Evolutionary conservation across 30 jellyfish, hydroid and myxozoan genomes (phyloP).

Genomic region (Catostylus mosaicus): DNA sequence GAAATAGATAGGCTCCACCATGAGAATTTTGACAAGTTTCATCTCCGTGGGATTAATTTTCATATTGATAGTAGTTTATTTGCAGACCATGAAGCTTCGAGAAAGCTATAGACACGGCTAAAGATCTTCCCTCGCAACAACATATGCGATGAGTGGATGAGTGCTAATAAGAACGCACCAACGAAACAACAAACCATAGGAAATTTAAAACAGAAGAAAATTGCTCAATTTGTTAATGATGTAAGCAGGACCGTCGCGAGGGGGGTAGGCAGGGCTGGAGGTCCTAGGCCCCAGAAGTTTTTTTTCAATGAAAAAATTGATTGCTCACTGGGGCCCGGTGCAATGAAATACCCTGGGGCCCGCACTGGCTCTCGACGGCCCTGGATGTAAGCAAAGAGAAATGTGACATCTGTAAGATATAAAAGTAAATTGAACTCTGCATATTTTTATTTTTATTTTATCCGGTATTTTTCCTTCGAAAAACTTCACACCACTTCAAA

Average conservation of each 20-base stretch:
- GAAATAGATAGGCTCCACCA: slow-evolving; percentile 18
- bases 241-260: too few relatives aligned
- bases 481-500: neutral
- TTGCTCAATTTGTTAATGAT: neutral
- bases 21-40: slow-evolving; percentile 51
- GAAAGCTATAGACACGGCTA: neutral
- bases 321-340: too few relatives aligned
- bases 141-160: neutral
- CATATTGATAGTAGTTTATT: slow-evolving; percentile 32
- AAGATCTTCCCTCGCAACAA: neutral
- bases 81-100: neutral
- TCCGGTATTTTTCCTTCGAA: neutral
- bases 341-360: too few relatives aligned
- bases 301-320: too few relatives aligned
- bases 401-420: neutral
- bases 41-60: slow-evolving; percentile 46
- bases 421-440: neutral
- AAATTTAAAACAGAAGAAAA: neutral
- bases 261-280: too few relatives aligned
- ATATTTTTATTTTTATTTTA: too few relatives aligned
- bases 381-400: neutral
- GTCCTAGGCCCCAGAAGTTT: too few relatives aligned
- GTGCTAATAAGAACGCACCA: neutral
- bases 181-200: neutral
- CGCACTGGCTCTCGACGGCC: too few relatives aligned